Evolutionary conservation across 2,797 vertebrate species (phyloP), one percentile per base, ranked within the genome.

Genomic region (Aphelocoma californica): DNA sequence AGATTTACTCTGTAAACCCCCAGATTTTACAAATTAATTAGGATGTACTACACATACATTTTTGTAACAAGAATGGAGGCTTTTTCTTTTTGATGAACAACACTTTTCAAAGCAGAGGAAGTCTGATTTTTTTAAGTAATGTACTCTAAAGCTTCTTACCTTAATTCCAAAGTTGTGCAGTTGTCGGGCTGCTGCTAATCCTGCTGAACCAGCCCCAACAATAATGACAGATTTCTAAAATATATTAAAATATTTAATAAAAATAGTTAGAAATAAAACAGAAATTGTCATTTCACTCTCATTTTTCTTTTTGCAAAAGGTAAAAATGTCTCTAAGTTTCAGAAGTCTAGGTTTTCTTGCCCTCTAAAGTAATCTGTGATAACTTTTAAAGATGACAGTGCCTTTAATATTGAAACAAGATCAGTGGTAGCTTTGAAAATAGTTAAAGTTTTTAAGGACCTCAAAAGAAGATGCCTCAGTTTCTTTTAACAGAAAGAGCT

Each of bases 121-220:
- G 17, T 71, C 60, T 34, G 24, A 36, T 38, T 25, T 86, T 74
- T 81, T 64, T 12, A 31, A 56, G 38, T 61, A 34, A 53, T 14
- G 18, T 32, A 53, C n/a, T 62, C 42, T 65, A 28, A 87, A 64
- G 60, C 26, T 90, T 42, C 83, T 97, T 96, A 99, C 99, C 98
- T 99, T 98, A 96, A 99, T 98, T 96, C 99, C 99, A 97, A 99
- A 99, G 97, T 99, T 99, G 78, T 99, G 98, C 74, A 99, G 97
- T 94, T 99, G 99, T n/a, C 99, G 98, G 19, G 99, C 99, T 90
- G 99, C 99, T 91, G 99, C 99, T 95, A 99, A 98, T 72, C 99
- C 99, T 45, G 99, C 98, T 36, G 99, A 98, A 79, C 99, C 99
- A 11, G 99, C 99, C 28, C 99, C 99, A 31, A 99, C 97, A 88